Percentiles rank a stretch among this genome's conserved stretches.
phyloP scores from a whole-genome alignment of 1,140 invertebrate species.

The Leptestheria dahalacensis region DNA sequence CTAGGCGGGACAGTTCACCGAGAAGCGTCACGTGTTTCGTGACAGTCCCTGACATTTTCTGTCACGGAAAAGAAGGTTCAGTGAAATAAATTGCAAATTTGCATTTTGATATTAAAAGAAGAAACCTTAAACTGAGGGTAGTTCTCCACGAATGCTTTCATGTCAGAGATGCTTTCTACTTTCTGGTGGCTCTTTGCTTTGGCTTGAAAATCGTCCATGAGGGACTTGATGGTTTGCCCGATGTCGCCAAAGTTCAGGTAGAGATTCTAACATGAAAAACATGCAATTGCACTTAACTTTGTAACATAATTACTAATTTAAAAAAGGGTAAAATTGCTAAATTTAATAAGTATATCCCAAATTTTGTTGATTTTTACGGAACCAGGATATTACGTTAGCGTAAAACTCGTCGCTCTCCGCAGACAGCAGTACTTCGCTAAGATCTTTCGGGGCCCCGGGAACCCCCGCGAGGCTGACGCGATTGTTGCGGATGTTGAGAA shows the following conservation, averaged over 20 bases:
- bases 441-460: conserved; percentile 55
- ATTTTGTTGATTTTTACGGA: neutral
- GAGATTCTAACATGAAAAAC: conserved; percentile 53
- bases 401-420: conserved; percentile 97
- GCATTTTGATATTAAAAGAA: conserved; percentile 18
- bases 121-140: conserved; percentile 89
- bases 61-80: too few relatives aligned
- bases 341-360: neutral
- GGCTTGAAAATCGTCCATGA: conserved; percentile 96
- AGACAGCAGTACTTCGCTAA: conserved; percentile 83
- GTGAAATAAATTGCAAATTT: too few relatives aligned
- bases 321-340: neutral
- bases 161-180: conserved; percentile 93
- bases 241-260: conserved; percentile 97
- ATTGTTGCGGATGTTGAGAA: conserved; percentile 88
- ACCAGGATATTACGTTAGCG: conserved; percentile 45
- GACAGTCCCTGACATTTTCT: conserved; percentile 96
- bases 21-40: conserved; percentile 94
- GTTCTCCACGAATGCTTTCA: conserved; percentile 97
- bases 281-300: too few relatives aligned
- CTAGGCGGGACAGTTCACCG: conserved; percentile 77
- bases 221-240: conserved; percentile 85
- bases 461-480: conserved; percentile 74
- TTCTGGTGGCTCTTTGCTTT: conserved; percentile 92
- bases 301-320: too few relatives aligned